These are phyloP conservation scores for Elephantulus edwardii DNA, from an alignment of 2,113 vertebrate species.

Conservation along the genomic window DNA sequence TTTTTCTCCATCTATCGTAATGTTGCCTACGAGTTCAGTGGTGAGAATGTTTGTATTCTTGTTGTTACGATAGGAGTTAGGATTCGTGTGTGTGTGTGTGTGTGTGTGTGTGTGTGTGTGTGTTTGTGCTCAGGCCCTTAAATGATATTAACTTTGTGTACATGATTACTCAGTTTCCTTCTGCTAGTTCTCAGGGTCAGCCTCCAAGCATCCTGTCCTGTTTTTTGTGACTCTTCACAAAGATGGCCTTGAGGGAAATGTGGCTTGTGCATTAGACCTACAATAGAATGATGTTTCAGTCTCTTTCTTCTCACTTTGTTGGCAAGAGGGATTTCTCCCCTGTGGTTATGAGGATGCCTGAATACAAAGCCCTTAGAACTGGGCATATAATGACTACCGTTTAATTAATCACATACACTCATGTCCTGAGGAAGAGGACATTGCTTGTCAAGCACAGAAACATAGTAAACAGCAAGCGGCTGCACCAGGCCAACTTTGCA, in stretches of 20 bases:
- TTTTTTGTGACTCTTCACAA: not conserved
- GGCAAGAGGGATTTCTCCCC: not conserved
- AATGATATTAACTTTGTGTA: not conserved
- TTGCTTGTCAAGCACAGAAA: not conserved
- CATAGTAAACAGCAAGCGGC: not conserved
- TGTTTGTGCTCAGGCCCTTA: too few species aligned
- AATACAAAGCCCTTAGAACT: not conserved
- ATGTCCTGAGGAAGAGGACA: not conserved
- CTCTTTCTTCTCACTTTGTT: not conserved
- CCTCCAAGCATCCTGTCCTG: accelerated
- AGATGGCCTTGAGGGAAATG: too few species aligned
- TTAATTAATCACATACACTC: not conserved
- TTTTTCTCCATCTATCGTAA: too few species aligned
- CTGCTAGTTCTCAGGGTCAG: not conserved
- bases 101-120: too few species aligned
- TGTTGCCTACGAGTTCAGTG: too few species aligned
- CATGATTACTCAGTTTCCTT: accelerated
- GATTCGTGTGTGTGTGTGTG: too few species aligned
- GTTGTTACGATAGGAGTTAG: not conserved
- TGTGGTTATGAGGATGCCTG: not conserved
- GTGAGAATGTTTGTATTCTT: too few species aligned
- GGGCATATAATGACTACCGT: not conserved
- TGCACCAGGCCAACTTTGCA: not conserved
- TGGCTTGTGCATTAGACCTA: too few species aligned
- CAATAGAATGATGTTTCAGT: not conserved